Conservation (phyloP, 2,888 invertebrate genomes). For the Rhimphoctona megacephalus region DNA sequence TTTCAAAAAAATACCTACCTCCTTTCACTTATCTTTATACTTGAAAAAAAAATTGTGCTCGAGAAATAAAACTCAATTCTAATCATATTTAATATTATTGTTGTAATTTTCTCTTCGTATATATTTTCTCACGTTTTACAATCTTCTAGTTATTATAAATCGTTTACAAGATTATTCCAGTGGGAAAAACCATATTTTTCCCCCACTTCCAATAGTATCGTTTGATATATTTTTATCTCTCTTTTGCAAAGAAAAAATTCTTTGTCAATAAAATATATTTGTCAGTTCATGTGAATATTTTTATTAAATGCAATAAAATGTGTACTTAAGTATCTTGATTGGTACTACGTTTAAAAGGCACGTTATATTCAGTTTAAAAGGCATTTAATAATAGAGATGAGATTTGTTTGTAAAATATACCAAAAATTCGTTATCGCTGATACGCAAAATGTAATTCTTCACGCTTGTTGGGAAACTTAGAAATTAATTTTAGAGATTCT, state of each 20-base stretch:
- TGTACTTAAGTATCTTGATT: constrained; percentile 40
- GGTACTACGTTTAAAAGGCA: constrained; percentile 54
- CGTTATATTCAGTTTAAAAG: constrained; percentile 15
- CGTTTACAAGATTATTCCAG: background rate
- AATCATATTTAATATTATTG: background rate
- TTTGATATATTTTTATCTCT: background rate
- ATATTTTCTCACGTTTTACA: constrained; percentile 5
- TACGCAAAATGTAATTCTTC: background rate
- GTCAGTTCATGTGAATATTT: constrained; percentile 29
- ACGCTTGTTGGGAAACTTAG: background rate
- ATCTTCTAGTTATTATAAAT: background rate
- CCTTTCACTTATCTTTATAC: constrained; percentile 57
- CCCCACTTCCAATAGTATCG: background rate
- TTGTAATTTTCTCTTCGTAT: constrained; percentile 18
- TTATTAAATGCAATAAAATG: constrained; percentile 54
- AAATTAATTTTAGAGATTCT: constrained; percentile 1
- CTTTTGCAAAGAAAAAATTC: background rate
- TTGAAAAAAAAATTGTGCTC: background rate
- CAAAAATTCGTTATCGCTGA: constrained; percentile 6
- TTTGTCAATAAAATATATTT: constrained; percentile 39
- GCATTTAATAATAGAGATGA: background rate
- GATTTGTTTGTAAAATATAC: constrained; percentile 28
- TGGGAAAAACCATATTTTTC: background rate
- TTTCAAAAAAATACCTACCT: constrained; percentile 68
- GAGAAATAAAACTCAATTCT: constrained; percentile 19